These are phyloP conservation scores for Bellardia pandia DNA, from an alignment of 2,888 invertebrate species.

Conservation along the genomic window DNA sequence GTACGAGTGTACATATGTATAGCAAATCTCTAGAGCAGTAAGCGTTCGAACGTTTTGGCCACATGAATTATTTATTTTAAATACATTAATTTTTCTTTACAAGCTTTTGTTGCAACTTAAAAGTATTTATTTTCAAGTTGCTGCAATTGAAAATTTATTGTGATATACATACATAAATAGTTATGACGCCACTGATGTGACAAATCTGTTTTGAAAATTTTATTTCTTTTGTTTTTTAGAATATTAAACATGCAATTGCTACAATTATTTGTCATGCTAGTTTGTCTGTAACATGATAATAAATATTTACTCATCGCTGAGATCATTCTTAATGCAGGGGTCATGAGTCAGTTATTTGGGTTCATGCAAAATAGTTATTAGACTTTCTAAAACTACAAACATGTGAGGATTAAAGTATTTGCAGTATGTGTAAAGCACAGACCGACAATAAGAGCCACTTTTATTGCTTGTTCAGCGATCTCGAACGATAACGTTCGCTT, in stretches of 20 bases:
- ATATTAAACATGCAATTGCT: conserved; percentile 7
- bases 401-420: too few species aligned
- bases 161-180: conserved; percentile 5
- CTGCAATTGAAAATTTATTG: neutral
- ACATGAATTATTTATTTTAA: conserved; percentile 16
- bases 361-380: too few species aligned
- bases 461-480: too few species aligned
- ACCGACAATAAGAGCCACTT: too few species aligned
- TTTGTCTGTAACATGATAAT: neutral
- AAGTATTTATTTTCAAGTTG: neutral
- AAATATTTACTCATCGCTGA: conserved; percentile 50
- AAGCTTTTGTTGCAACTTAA: neutral
- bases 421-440: too few species aligned
- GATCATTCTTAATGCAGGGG: conserved; percentile 19
- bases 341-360: neutral
- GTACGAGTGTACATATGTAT: too few species aligned
- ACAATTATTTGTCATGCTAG: conserved; percentile 34
- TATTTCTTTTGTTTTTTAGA: conserved; percentile 25
- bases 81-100: conserved; percentile 23
- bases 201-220: conserved; percentile 50
- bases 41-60: neutral
- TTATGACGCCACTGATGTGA: conserved; percentile 50
- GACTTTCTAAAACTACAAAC: too few species aligned
- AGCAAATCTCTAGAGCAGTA: neutral
- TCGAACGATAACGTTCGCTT: too few species aligned